Base-by-base conservation (phyloP, 2,888 invertebrate genomes). In the Saturnia japonica region DNA sequence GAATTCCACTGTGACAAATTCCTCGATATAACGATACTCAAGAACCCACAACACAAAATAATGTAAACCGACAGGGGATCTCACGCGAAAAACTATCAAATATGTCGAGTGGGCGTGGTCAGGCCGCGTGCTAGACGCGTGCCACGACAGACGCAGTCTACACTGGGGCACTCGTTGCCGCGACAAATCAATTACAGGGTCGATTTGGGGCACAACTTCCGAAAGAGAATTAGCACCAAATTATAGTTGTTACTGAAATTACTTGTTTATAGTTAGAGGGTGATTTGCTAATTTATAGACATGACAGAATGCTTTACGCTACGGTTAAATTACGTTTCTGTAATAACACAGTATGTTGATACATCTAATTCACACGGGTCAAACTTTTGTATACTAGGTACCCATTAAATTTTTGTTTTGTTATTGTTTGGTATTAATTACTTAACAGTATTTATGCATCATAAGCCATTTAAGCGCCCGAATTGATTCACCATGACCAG, bases 111-210 rank as follows among this genome's bases (percentile, higher is more conserved):
- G 81, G 88, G 87, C 87, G 87, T 82, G 85, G 81, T 73, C 71
- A 68, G 71, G 79, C 72, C 88, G 83, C 85, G 88, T 82, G 89
- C 71, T 73, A 47, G 82, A 11, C 90, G 78, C 84, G 85, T 82
- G 88, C n/a, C 81, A 74, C 79, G 77, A 72, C 83, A 77, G 70
- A 68, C 80, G 80, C 82, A 76, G 78, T 74, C 72, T 82, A 75
- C 74, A 40, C 70, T 73, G 70, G 77, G 77, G 73, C 75, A 79
- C 74, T 76, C 79, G 80, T 73, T 77, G 78, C 88, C 87, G 88
- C 88, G 93, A 91, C 93, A 93, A 93, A 93, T 93, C 93, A 93
- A 93, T 93, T 92, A 91, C 88, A 90, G 87, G 86, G 86, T 85
- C 82, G 82, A 82, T 74, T 75, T 71, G 83, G 43, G 87, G 85